phyloP scores from a whole-genome alignment of 2,113 vertebrate species.

The Pseudopodoces humilis region DNA sequence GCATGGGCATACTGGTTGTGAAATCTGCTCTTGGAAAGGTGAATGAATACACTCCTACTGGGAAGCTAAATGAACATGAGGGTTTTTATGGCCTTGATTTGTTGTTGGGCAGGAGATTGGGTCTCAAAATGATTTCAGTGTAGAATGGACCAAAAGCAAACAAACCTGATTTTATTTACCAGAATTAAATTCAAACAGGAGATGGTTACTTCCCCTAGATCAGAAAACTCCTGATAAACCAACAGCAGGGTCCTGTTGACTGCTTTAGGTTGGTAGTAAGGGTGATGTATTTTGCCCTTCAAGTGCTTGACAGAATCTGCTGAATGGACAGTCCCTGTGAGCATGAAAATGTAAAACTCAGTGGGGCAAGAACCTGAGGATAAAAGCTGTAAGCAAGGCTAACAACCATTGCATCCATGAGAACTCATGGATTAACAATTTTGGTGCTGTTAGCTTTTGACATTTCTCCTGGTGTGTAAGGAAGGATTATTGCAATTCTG shows the following conservation, averaged over 20 bases:
- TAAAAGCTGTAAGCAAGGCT: not conserved
- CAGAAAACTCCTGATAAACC: not conserved
- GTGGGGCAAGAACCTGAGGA: not conserved
- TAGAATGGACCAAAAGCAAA: not conserved
- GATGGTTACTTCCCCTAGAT: not conserved
- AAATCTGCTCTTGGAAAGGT: not conserved
- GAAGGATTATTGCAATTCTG: not conserved
- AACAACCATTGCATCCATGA: not conserved
- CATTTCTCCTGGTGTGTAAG: not conserved
- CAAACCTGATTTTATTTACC: not conserved
- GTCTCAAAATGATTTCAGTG: not conserved
- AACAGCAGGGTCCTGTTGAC: not conserved
- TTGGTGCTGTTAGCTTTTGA: not conserved
- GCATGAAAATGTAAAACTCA: not conserved
- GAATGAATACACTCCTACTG: not conserved
- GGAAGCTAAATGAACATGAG: not conserved
- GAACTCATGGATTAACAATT: not conserved
- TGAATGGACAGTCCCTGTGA: not conserved
- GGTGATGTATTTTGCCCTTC: not conserved
- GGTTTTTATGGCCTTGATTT: not conserved
- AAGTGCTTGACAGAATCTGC: not conserved
- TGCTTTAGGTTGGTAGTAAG: not conserved
- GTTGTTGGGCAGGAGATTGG: not conserved
- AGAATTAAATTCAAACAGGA: not conserved
- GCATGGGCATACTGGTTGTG: not conserved